Evolutionary conservation across 2,888 invertebrate genomes (phyloP).

Genomic region (Pristionchus exspectatus): DNA sequence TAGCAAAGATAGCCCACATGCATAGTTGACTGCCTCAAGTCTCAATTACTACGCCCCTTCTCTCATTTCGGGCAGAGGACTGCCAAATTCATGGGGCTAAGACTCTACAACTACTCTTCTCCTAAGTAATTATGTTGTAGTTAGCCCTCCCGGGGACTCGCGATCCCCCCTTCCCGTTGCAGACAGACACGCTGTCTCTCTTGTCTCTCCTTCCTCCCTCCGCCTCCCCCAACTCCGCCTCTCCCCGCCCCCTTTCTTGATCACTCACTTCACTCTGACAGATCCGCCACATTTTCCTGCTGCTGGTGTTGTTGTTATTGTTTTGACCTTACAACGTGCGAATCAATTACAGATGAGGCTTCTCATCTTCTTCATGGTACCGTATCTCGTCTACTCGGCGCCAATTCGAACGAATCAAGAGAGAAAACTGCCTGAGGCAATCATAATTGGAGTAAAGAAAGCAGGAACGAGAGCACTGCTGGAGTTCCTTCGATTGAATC

Average conservation of each 20-base stretch:
- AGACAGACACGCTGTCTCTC: slow-evolving; percentile 21
- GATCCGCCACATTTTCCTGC: neutral
- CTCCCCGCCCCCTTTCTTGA: neutral
- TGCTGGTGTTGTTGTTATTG: neutral
- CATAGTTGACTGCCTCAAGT: neutral
- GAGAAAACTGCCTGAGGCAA: slow-evolving; percentile 86
- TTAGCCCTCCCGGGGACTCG: slow-evolving; percentile 11
- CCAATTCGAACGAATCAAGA: slow-evolving; percentile 29
- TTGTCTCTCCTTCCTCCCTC: neutral
- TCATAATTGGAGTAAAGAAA: slow-evolving; percentile 96
- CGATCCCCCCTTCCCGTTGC: neutral
- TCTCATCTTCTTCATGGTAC: neutral
- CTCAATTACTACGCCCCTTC: slow-evolving; percentile 44
- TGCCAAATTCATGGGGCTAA: slow-evolving; percentile 49
- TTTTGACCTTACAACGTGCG: neutral
- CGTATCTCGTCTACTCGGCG: neutral
- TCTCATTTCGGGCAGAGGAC: slow-evolving; percentile 17
- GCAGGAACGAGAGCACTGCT: slow-evolving; percentile 90
- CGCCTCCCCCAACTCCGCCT: neutral
- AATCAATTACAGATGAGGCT: neutral
- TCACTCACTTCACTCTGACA: neutral
- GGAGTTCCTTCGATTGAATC: slow-evolving; percentile 93
- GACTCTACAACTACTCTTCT: slow-evolving; percentile 1
- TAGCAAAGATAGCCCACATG: neutral
- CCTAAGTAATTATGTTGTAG: slow-evolving; percentile 53